Percentiles rank a stretch among this genome's conserved stretches.
Conservation (phyloP, 2,888 invertebrate species). For the Ophion ellenae region DNA sequence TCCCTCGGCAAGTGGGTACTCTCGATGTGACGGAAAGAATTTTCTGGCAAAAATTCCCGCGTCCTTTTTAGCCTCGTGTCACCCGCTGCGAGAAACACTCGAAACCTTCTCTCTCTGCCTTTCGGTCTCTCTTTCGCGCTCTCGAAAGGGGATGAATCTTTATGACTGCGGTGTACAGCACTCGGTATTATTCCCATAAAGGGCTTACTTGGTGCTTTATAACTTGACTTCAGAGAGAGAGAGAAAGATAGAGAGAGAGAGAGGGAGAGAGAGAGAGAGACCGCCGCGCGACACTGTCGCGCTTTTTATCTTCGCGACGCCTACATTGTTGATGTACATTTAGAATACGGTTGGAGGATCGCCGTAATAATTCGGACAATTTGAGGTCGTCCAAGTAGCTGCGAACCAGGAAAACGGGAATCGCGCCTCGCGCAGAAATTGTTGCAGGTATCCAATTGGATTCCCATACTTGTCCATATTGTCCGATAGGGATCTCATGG, state of each 20-base stretch:
- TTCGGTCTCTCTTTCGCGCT: constrained; percentile 38
- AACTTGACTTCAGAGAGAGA: constrained; percentile 71
- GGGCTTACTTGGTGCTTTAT: constrained; percentile 78
- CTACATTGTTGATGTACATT: background rate
- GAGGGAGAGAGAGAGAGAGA: no score
- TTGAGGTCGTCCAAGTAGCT: background rate
- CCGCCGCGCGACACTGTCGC: background rate
- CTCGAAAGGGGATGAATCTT: constrained; percentile 77
- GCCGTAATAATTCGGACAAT: constrained; percentile 20
- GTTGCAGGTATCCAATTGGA: no score
- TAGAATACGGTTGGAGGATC: constrained; percentile 5
- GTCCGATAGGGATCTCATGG: no score
- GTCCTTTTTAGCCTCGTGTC: constrained; percentile 37
- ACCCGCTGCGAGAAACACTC: constrained; percentile 69
- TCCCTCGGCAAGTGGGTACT: constrained; percentile 62
- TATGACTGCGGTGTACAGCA: constrained; percentile 70
- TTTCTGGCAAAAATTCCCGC: constrained; percentile 46
- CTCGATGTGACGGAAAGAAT: constrained; percentile 47
- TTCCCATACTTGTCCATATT: no score
- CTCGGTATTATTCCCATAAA: constrained; percentile 68
- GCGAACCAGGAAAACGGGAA: background rate
- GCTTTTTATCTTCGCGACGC: background rate
- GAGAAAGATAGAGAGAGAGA: no score
- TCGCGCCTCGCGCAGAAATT: no score
- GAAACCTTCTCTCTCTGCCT: constrained; percentile 64